Evolutionary conservation across 2,888 invertebrate species (phyloP).

Genomic region (Archaeoteleia sp.): DNA sequence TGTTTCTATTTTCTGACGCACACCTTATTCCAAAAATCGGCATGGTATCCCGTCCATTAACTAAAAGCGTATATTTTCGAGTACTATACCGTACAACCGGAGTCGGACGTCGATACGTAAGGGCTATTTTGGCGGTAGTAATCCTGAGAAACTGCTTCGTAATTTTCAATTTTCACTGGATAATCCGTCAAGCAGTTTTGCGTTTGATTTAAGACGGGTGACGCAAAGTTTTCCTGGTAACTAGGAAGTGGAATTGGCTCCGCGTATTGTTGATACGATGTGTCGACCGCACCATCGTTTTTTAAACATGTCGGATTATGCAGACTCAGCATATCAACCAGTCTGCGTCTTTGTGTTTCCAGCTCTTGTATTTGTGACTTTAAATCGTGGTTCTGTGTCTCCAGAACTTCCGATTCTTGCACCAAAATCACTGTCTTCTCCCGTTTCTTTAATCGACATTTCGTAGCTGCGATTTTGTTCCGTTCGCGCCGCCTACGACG

Average conservation of each 20-base stretch:
- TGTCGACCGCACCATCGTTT: constrained; percentile 62
- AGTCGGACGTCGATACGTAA: constrained; percentile 68
- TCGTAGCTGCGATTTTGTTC: constrained; percentile 96
- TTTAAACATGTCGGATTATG: constrained; percentile 85
- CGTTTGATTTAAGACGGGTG: constrained; percentile 65
- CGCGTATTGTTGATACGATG: constrained; percentile 71
- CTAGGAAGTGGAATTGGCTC: constrained; percentile 68
- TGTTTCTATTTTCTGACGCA: too few species aligned
- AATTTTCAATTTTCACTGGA: constrained; percentile 71
- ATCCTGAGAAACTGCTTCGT: constrained; percentile 63
- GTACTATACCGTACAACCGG: constrained; percentile 70
- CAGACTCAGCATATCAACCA: constrained; percentile 86
- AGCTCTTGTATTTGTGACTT: constrained; percentile 89
- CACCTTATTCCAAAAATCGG: too few species aligned
- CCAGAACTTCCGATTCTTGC: constrained; percentile 89
- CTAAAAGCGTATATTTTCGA: constrained; percentile 1
- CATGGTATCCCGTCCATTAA: too few species aligned
- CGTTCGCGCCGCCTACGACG: constrained; percentile 89
- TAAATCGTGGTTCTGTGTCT: constrained; percentile 89
- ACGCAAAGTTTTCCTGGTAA: constrained; percentile 71
- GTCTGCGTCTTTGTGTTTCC: constrained; percentile 85
- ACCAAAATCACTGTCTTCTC: constrained; percentile 91
- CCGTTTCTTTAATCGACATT: constrained; percentile 94
- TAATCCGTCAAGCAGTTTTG: constrained; percentile 70
- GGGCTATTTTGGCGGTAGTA: constrained; percentile 69